Conservation (phyloP, 2,113 vertebrate genomes). For the Psephotus haematonotus region DNA sequence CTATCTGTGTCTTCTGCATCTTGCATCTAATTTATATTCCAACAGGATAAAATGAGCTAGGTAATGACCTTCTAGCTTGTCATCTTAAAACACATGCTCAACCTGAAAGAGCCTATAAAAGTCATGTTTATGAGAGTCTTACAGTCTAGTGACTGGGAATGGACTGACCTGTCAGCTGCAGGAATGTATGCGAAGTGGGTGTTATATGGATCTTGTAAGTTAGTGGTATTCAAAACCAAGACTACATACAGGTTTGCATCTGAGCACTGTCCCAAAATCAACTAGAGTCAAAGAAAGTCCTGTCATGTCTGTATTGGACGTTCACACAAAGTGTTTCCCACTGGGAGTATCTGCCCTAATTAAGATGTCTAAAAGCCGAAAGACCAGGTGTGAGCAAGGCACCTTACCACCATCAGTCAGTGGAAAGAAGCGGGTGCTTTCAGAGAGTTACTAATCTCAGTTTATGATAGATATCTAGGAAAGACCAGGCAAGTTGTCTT, state of each 20-base stretch:
- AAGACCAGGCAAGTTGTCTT: not conserved
- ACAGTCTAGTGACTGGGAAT: not conserved
- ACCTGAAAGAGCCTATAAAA: not conserved
- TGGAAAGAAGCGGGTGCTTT: not conserved
- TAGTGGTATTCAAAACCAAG: not conserved
- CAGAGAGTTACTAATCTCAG: not conserved
- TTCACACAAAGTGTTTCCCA: not conserved
- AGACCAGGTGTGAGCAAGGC: not conserved
- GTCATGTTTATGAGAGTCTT: not conserved
- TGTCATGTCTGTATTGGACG: not conserved
- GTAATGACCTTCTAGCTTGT: conserved; percentile 56
- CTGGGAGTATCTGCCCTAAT: not conserved
- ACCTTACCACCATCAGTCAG: not conserved
- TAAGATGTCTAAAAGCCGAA: not conserved
- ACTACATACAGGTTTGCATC: not conserved
- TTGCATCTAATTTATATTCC: conserved; percentile 52
- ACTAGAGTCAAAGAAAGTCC: not conserved
- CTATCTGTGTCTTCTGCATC: not conserved
- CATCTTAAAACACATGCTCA: conserved; percentile 6
- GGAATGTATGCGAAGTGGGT: not conserved
- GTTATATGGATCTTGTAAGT: not conserved
- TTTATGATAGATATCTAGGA: not conserved
- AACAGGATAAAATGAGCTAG: not conserved
- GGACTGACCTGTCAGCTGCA: not conserved
- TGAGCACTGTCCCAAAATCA: not conserved